phyloP scores from a whole-genome alignment of 2,797 vertebrate genomes.

The Phyllotis vaccarum region DNA sequence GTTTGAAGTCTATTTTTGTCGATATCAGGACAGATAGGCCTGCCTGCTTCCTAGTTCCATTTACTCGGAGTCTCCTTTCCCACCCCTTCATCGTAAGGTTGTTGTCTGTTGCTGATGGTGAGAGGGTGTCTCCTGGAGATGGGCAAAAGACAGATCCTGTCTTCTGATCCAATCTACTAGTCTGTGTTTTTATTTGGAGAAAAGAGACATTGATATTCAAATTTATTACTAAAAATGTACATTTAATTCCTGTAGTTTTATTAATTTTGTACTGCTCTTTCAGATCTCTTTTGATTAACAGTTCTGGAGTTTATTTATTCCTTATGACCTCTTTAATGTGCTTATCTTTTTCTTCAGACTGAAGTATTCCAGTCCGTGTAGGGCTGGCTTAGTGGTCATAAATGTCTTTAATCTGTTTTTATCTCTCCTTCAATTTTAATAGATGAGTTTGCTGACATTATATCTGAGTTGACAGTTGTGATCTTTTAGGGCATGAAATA shows the following conservation, averaged over 20 bases:
- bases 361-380: not conserved
- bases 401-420: not conserved
- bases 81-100: not conserved
- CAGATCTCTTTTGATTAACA: not conserved
- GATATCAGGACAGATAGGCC: not conserved
- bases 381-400: not conserved
- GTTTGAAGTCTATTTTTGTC: not conserved
- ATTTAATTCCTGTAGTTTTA: not conserved
- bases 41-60: not conserved
- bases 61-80: not conserved
- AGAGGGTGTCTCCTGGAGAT: not conserved
- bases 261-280: not conserved
- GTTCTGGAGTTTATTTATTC: not conserved
- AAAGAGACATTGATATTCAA: not conserved
- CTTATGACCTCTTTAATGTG: not conserved
- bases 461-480: not conserved
- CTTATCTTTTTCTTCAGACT: not conserved
- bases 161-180: not conserved
- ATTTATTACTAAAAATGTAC: not conserved
- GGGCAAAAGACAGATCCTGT: not conserved
- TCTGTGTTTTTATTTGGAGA: not conserved
- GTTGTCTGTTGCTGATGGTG: not conserved
- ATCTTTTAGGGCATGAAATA: not conserved
- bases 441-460: not conserved
- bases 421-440: not conserved